Conservation (phyloP, 1,140 invertebrate species). For the Caenorhabditis tropicalis region DNA sequence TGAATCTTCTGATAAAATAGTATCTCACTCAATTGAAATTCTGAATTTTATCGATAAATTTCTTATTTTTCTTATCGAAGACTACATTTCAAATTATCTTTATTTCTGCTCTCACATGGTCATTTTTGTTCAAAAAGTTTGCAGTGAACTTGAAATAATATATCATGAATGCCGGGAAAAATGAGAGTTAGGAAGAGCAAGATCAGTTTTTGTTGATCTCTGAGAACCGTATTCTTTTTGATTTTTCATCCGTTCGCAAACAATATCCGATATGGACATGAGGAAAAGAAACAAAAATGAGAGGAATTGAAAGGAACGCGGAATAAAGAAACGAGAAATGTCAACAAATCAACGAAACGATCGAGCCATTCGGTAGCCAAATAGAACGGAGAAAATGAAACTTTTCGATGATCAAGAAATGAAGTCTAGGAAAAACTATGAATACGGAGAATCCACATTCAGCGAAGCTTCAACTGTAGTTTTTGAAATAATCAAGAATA, state of each 20-base stretch:
- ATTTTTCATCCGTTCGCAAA: neutral
- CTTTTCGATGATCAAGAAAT: neutral
- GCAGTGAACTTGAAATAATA: neutral
- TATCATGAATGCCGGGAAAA: neutral
- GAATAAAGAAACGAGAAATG: neutral
- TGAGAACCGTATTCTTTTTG: neutral
- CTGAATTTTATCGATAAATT: neutral
- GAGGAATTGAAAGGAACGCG: neutral
- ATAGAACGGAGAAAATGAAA: neutral
- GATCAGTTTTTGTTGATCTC: neutral
- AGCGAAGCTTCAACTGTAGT: too few species aligned
- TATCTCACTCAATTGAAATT: too few species aligned
- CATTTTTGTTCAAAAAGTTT: neutral
- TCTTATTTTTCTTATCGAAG: neutral
- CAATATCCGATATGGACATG: neutral
- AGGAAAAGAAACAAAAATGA: neutral
- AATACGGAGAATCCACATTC: too few species aligned
- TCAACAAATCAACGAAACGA: conserved; percentile 21
- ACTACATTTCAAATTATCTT: neutral
- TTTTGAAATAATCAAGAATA: too few species aligned
- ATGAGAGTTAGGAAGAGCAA: neutral
- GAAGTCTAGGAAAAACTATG: neutral
- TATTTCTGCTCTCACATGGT: neutral
- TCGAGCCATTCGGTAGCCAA: neutral
- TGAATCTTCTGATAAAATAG: too few species aligned